phyloP scores from a whole-genome alignment of 2,797 vertebrate species.

The Gouania willdenowi region DNA sequence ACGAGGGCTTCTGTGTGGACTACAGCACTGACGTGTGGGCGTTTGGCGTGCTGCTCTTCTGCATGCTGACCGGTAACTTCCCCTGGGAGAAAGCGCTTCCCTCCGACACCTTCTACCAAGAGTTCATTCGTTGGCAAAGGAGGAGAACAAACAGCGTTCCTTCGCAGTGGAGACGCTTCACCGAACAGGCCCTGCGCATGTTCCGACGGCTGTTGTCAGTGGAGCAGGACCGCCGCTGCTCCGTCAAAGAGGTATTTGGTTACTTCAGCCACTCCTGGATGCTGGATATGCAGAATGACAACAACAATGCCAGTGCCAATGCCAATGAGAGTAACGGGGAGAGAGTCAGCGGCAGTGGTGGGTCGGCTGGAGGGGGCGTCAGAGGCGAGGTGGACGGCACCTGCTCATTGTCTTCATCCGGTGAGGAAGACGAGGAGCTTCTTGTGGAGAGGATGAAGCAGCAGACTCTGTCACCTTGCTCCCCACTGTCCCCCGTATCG shows the following conservation, averaged over 20 bases:
- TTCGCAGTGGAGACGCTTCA: slow-evolving; percentile 83
- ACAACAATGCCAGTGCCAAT: slow-evolving; percentile 37
- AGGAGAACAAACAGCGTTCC: slow-evolving; percentile 68
- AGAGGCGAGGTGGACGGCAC: slow-evolving; percentile 45
- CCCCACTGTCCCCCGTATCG: slow-evolving; percentile 49
- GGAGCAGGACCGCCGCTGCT: slow-evolving; percentile 78
- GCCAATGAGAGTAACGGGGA: no score
- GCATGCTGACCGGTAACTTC: slow-evolving; percentile 86
- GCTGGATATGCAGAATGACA: slow-evolving; percentile 71
- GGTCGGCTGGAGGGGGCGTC: slow-evolving; percentile 31
- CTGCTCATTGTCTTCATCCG: slow-evolving; percentile 67
- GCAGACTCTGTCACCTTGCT: slow-evolving; percentile 75
- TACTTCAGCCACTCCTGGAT: slow-evolving; percentile 83
- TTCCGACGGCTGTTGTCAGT: slow-evolving; percentile 79
- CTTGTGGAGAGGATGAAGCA: slow-evolving; percentile 81
- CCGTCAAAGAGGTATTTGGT: slow-evolving; percentile 80
- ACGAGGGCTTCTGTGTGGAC: slow-evolving; percentile 81
- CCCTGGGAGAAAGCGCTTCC: slow-evolving; percentile 85
- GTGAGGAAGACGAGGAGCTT: slow-evolving; percentile 73
- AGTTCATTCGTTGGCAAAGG: slow-evolving; percentile 83
- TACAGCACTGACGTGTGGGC: slow-evolving; percentile 85
- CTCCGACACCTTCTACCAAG: slow-evolving; percentile 81
- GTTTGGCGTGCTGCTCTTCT: slow-evolving; percentile 84
- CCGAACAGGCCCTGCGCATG: slow-evolving; percentile 80
- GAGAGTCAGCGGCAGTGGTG: slow-evolving; percentile 16